These are phyloP conservation scores for Junonia oenone DNA, from an alignment of 2,888 invertebrate species.

Conservation along the genomic window DNA sequence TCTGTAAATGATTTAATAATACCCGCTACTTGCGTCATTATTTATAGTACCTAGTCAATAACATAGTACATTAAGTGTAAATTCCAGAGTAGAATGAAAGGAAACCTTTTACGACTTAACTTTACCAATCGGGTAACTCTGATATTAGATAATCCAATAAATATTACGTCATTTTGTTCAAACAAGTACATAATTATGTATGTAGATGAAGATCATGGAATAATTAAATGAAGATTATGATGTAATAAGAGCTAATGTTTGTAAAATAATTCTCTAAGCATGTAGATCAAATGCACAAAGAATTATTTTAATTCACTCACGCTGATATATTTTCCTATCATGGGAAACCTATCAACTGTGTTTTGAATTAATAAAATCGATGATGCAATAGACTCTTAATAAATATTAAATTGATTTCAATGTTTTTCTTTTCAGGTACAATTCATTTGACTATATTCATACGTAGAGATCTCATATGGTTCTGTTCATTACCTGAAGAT, in stretches of 20 bases:
- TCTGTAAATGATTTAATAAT: no score
- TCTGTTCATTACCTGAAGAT: slow-evolving; percentile 95
- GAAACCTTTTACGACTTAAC: background rate
- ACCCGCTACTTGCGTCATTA: no score
- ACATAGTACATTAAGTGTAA: background rate
- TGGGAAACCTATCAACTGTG: background rate
- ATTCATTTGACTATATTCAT: slow-evolving; percentile 93
- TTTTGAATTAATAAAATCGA: background rate
- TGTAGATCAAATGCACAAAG: background rate
- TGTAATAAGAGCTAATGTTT: slow-evolving; percentile 6
- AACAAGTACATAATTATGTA: slow-evolving; percentile 11
- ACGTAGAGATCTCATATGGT: slow-evolving; percentile 96
- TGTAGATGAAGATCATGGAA: background rate
- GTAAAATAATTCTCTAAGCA: slow-evolving; percentile 10
- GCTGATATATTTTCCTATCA: background rate
- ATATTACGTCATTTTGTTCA: slow-evolving; percentile 7
- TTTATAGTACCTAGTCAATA: no score
- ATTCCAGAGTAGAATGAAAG: no score
- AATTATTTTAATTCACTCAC: background rate
- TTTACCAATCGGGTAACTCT: background rate
- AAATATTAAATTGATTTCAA: background rate
- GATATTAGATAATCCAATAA: background rate
- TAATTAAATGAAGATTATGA: slow-evolving; percentile 9
- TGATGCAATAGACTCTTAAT: background rate
- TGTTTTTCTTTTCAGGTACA: slow-evolving; percentile 80